Evolutionary conservation across 2,113 vertebrate genomes (phyloP).

Genomic region (Toxostoma redivivum): DNA sequence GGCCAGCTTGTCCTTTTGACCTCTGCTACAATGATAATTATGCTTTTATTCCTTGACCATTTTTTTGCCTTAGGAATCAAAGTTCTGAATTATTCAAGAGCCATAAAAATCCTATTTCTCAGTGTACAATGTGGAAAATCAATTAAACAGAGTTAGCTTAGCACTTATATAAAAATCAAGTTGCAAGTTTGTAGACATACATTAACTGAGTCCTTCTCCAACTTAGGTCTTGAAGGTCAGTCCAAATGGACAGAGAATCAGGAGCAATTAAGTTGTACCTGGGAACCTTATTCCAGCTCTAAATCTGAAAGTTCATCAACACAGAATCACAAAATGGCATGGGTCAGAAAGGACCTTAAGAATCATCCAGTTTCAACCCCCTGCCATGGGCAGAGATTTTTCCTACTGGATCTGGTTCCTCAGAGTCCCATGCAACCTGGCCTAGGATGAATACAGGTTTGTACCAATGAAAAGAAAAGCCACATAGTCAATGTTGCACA

Average conservation of each 20-base stretch:
- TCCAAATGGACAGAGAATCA: background rate
- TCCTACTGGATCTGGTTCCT: background rate
- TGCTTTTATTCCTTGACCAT: slow-evolving; percentile 63
- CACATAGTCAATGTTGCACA: background rate
- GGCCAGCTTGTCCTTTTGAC: slow-evolving; percentile 73
- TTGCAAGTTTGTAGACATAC: slow-evolving; percentile 33
- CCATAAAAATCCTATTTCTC: slow-evolving; percentile 61
- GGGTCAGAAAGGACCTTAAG: background rate
- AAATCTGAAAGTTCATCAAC: background rate
- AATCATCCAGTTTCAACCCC: background rate
- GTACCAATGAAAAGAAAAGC: background rate
- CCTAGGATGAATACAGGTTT: background rate
- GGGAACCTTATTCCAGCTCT: background rate
- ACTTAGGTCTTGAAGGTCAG: slow-evolving; percentile 31
- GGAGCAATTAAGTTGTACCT: background rate
- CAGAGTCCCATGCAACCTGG: background rate
- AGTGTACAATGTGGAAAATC: slow-evolving; percentile 64
- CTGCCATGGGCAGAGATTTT: background rate
- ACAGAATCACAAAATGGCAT: background rate
- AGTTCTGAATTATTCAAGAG: slow-evolving; percentile 74
- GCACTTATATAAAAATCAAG: slow-evolving; percentile 60
- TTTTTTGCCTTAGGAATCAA: slow-evolving; percentile 69
- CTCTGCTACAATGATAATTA: slow-evolving; percentile 69
- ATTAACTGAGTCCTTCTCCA: slow-evolving; percentile 50
- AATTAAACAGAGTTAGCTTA: slow-evolving; percentile 66